Conservation (phyloP, 64 coral and sea anemone genomes). For the Montipora foliosa region DNA sequence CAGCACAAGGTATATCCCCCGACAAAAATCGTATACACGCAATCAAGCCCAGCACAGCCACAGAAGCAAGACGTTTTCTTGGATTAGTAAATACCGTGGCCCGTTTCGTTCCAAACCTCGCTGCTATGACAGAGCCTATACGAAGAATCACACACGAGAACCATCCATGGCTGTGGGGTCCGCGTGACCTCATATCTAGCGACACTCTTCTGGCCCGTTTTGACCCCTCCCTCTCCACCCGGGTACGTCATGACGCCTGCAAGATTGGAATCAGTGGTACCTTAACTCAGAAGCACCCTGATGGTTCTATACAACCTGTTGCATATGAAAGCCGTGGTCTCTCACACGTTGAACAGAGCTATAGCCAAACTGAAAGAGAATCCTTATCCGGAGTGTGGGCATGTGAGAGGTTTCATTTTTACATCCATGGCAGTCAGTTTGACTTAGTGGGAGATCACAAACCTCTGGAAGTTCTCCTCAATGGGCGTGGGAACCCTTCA, state of each 20-base stretch:
- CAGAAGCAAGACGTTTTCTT: slow-evolving; percentile 3
- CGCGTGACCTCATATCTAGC: neutral
- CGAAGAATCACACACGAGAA: neutral
- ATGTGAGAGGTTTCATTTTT: neutral
- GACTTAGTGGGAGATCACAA: slow-evolving; percentile 7
- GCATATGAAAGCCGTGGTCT: slow-evolving; percentile 11
- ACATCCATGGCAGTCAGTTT: neutral
- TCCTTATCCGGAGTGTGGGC: neutral
- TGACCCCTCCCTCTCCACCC: neutral
- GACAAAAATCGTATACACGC: slow-evolving; percentile 61
- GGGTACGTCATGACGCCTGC: neutral
- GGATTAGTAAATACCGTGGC: neutral
- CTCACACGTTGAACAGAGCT: neutral
- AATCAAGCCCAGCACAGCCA: no score
- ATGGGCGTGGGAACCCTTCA: neutral
- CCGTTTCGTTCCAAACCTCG: neutral
- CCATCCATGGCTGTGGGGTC: neutral
- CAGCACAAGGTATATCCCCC: slow-evolving; percentile 41
- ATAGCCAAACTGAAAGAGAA: slow-evolving; percentile 15
- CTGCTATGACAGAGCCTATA: neutral
- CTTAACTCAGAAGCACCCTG: neutral
- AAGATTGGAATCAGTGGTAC: neutral
- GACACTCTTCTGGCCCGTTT: neutral
- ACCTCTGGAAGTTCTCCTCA: neutral
- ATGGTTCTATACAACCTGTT: slow-evolving; percentile 15